Conservation (phyloP, 2,888 invertebrate genomes). For the Callosobruchus maculatus region DNA sequence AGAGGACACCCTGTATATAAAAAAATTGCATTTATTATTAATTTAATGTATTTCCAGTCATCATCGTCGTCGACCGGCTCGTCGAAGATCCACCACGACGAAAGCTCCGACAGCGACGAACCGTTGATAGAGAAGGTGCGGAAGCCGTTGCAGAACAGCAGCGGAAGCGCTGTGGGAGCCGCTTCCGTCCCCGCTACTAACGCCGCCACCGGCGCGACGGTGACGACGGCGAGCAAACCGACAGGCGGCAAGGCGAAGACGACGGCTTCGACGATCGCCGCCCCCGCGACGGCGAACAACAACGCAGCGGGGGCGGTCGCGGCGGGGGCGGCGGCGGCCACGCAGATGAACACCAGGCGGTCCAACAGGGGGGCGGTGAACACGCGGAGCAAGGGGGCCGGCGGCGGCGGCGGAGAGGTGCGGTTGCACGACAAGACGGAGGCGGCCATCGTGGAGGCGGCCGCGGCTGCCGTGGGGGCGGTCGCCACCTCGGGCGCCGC, state of each 20-base stretch:
- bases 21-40: too few species aligned
- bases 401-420: too few species aligned
- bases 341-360: slow-evolving; percentile 39
- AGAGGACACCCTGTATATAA: too few species aligned
- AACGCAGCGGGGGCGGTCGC: slow-evolving; percentile 13
- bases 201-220: not conserved
- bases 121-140: slow-evolving; percentile 73
- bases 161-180: slow-evolving; percentile 1
- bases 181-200: not conserved
- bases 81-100: slow-evolving; percentile 48
- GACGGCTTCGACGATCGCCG: slow-evolving; percentile 8
- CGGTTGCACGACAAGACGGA: slow-evolving; percentile 20
- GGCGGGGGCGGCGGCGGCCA: slow-evolving; percentile 18
- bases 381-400: slow-evolving; percentile 43
- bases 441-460: slow-evolving; percentile 18
- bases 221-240: not conserved
- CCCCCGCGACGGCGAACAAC: slow-evolving; percentile 22
- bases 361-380: slow-evolving; percentile 45
- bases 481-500: slow-evolving; percentile 15
- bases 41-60: not conserved
- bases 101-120: slow-evolving; percentile 77
- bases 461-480: not conserved
- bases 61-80: not conserved
- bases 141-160: slow-evolving; percentile 29
- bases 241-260: too few species aligned